These are phyloP conservation scores for Palythoa grandiflora DNA, from an alignment of 92 coral and sea anemone genomes.

Conservation along the genomic window DNA sequence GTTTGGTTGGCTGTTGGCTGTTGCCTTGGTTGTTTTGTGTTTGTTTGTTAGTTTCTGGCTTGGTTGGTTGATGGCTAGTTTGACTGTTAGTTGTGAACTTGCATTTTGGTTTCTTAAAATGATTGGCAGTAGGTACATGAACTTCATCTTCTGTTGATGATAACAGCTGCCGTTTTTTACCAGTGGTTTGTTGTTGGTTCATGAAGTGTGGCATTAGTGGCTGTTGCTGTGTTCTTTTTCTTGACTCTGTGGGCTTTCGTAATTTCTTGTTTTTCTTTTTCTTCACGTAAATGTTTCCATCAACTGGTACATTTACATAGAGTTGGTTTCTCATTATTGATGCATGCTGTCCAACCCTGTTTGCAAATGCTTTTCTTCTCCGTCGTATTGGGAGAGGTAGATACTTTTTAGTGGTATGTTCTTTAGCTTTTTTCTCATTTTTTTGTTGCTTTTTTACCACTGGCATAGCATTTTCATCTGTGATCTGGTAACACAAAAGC, in stretches of 20 bases:
- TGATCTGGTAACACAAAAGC: conserved; percentile 28
- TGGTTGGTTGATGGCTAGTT: conserved; percentile 11
- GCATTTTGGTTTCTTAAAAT: neutral
- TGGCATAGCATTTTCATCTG: conserved; percentile 25
- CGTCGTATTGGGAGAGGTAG: conserved; percentile 52
- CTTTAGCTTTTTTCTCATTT: neutral
- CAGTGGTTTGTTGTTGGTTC: neutral
- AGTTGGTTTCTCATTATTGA: conserved; percentile 56
- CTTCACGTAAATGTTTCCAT: conserved; percentile 45
- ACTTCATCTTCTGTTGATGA: conserved; percentile 12
- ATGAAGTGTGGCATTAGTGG: conserved; percentile 8
- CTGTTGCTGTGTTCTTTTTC: conserved; percentile 26
- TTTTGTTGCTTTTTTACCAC: neutral
- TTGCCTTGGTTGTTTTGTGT: neutral
- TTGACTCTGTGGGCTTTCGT: neutral
- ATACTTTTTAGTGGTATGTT: conserved; percentile 18
- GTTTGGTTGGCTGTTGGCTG: conserved; percentile 13
- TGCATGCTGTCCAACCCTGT: conserved; percentile 58
- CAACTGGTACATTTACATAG: conserved; percentile 50
- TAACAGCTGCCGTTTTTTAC: conserved; percentile 5
- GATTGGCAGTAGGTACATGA: neutral
- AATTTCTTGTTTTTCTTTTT: neutral
- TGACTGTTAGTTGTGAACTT: neutral
- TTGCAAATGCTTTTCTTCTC: conserved; percentile 47
- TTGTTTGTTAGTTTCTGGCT: conserved; percentile 5